These are phyloP conservation scores for Drosophila kanapiae DNA, from an alignment of 1,140 invertebrate species.

Conservation along the genomic window DNA sequence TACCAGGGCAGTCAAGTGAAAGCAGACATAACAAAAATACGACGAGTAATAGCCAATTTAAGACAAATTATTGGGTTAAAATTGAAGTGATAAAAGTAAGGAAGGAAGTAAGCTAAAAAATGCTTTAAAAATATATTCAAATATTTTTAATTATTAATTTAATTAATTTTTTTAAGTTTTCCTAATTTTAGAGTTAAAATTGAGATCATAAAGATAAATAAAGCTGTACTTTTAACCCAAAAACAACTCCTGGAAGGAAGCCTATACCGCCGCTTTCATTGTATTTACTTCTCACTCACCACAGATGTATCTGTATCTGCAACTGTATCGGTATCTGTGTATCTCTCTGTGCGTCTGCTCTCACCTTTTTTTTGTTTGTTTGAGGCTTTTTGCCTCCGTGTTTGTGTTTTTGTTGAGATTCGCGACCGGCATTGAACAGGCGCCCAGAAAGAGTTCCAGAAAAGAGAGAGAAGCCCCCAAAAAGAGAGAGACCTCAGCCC, in stretches of 20 bases:
- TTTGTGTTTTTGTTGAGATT: constrained; percentile 85
- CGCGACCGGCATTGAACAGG: constrained; percentile 75
- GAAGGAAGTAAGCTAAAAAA: no score
- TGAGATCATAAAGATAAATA: background rate
- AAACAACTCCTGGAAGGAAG: background rate
- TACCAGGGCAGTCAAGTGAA: constrained; percentile 57
- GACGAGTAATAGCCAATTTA: background rate
- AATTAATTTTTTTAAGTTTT: no score
- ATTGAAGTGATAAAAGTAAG: background rate
- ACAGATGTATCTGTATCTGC: constrained; percentile 20
- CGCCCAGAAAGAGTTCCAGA: constrained; percentile 61
- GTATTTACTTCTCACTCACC: background rate
- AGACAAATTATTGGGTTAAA: background rate
- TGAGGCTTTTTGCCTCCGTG: constrained; percentile 34
- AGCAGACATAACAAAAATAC: constrained; percentile 17
- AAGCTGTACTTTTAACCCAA: background rate
- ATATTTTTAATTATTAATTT: no score
- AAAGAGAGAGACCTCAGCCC: background rate
- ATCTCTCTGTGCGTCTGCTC: constrained; percentile 16
- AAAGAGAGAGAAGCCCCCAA: constrained; percentile 14
- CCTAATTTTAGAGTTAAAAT: no score
- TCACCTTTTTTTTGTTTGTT: constrained; percentile 4
- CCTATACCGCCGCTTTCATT: background rate
- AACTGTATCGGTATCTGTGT: constrained; percentile 13
- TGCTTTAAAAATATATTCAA: no score